Evolutionary conservation across 2,797 vertebrate species (phyloP).

Genomic region (Halcyon badia): DNA sequence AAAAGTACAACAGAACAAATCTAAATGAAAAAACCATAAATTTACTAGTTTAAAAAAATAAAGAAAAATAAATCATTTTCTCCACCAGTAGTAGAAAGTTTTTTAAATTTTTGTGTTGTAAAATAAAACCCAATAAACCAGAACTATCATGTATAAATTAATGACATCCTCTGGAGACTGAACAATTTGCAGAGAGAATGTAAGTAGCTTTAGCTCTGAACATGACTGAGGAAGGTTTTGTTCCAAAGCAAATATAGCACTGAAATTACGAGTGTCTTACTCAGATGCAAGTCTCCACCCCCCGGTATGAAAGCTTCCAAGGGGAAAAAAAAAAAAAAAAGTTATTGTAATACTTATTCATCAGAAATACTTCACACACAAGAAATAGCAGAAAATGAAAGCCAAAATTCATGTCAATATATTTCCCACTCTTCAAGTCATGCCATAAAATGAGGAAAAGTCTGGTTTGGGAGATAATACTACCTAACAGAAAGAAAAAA

Average conservation of each 20-base stretch:
- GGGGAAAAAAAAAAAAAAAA: background rate
- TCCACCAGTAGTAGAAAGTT: background rate
- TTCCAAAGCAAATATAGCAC: background rate
- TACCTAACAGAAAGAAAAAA: background rate
- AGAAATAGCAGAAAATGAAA: background rate
- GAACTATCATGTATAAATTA: background rate
- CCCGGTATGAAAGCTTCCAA: accelerated
- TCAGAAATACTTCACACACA: background rate
- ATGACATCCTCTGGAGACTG: background rate
- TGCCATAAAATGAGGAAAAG: background rate
- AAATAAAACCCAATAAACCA: background rate
- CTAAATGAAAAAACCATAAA: background rate
- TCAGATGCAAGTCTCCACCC: background rate
- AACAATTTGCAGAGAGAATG: background rate
- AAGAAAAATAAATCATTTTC: background rate
- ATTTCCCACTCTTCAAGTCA: background rate
- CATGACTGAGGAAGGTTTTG: background rate
- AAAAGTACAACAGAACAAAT: background rate
- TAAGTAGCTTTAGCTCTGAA: background rate
- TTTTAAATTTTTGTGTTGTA: background rate
- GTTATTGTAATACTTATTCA: background rate
- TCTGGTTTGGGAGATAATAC: background rate
- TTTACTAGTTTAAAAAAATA: background rate
- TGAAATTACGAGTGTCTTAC: background rate
- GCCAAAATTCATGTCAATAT: background rate